These are phyloP conservation scores for Agrochola lychnidis DNA, from an alignment of 2,888 invertebrate genomes.

Conservation along the genomic window DNA sequence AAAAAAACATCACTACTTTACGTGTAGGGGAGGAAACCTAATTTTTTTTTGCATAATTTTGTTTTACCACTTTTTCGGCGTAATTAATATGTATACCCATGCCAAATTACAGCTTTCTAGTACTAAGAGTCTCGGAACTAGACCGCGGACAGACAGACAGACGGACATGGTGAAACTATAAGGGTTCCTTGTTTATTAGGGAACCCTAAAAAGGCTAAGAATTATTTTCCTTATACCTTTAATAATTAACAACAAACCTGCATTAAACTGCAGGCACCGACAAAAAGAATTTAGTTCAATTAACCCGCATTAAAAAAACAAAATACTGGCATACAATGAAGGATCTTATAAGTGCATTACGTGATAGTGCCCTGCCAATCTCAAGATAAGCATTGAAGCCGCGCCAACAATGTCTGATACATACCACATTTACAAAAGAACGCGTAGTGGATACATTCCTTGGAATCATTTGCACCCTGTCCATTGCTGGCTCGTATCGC, in stretches of 20 bases:
- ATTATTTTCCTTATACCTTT: neutral
- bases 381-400: slow-evolving; percentile 54
- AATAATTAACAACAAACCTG: neutral
- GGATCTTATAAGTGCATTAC: slow-evolving; percentile 43
- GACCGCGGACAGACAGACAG: no score
- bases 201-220: no score
- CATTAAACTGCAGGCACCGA: neutral
- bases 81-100: no score
- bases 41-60: no score
- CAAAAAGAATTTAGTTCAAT: neutral
- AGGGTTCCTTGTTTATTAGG: no score
- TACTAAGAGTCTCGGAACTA: no score
- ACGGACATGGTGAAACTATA: no score
- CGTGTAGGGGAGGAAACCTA: no score
- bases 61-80: no score
- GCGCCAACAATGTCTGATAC: slow-evolving; percentile 42
- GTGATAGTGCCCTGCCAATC: slow-evolving; percentile 43
- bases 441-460: slow-evolving; percentile 47
- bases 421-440: slow-evolving; percentile 31
- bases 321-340: neutral
- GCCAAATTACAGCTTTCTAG: no score
- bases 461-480: slow-evolving; percentile 58
- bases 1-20: no score
- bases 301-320: neutral
- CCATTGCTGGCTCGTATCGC: slow-evolving; percentile 61